These are phyloP conservation scores for Climacteris rufus DNA, from an alignment of 2,113 vertebrate species.

Conservation along the genomic window DNA sequence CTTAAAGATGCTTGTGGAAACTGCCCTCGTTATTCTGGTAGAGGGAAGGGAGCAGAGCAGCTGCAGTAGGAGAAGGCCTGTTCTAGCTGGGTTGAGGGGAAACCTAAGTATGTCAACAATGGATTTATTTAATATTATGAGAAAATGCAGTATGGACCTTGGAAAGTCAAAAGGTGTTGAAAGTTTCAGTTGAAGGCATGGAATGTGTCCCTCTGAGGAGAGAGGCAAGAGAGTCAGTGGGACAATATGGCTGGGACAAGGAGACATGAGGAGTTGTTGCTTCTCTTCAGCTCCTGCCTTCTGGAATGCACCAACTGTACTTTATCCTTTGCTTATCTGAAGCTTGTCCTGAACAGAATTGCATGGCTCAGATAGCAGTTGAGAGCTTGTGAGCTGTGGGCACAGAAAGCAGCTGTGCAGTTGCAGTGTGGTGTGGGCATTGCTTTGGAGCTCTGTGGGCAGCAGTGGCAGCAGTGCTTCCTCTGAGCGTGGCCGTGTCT, in stretches of 20 bases:
- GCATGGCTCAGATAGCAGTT: background rate
- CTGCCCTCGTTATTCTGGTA: background rate
- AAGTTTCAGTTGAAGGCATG: background rate
- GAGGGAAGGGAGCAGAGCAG: background rate
- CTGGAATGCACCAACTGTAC: background rate
- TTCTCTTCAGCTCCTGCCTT: background rate
- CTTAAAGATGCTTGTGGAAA: background rate
- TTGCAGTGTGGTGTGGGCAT: background rate
- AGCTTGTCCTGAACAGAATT: background rate
- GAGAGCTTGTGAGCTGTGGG: background rate
- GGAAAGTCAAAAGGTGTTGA: background rate
- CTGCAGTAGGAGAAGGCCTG: background rate
- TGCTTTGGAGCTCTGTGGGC: background rate
- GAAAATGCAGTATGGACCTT: background rate
- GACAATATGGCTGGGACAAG: background rate
- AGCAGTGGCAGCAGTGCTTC: background rate
- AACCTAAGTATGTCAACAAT: background rate
- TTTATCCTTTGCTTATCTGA: conserved; percentile 21
- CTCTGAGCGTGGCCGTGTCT: background rate
- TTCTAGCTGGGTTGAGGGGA: background rate
- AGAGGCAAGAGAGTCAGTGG: background rate
- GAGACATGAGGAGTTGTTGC: background rate
- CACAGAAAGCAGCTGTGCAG: background rate
- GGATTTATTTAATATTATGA: background rate
- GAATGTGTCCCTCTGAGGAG: background rate